Base-by-base conservation (phyloP, 2,888 invertebrate genomes). In the Parasteatoda lunata region DNA sequence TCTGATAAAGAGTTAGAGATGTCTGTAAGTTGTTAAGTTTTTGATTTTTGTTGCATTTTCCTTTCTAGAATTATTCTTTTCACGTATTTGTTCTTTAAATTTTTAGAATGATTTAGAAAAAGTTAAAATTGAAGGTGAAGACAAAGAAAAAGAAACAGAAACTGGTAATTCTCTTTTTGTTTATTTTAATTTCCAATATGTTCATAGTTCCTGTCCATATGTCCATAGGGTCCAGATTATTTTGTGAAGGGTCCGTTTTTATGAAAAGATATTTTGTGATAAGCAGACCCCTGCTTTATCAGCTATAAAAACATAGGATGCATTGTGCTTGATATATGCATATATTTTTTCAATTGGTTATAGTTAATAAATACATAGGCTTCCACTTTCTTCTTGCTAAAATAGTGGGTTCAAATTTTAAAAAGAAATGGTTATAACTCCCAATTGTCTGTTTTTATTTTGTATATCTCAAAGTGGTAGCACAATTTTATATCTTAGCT, bases 1-100 rank as follows among this genome's bases (percentile, higher is more conserved):
- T 95, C 95, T 87, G 96, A 96, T 89, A 94, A 94, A 13, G 95
- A 95, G 78, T 93, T 94, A 51, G 82, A 87, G n/a, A 11, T 81
- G 5, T 47, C 76, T 45, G 82, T 87, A 54, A 82, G 82, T 81
- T 13, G 45, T 59, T 9, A 15, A 66, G 30, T 30, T 45, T 8
- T 65, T 8, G n/a, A 49, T 9, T 64, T 48, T 70, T 59, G 3
- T 70, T 45, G 9, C 30, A 51, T 13, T 49, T 59, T 4, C 3
- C 47, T 59, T 13, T 5, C 11, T 78, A 65, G 76, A 48, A 66
- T 49, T 30, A 15, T 30, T 47, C 30, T 15, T 1, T 30, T 45
- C 52, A 59, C n/a, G 49, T 0, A 69, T 77, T 30, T 69, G 4
- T 64, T 15, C 69, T 51, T 77, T 15, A 45, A 73, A 3, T 76